Evolutionary conservation across 1,140 invertebrate genomes (phyloP).

Genomic region (Listronotus bonariensis): DNA sequence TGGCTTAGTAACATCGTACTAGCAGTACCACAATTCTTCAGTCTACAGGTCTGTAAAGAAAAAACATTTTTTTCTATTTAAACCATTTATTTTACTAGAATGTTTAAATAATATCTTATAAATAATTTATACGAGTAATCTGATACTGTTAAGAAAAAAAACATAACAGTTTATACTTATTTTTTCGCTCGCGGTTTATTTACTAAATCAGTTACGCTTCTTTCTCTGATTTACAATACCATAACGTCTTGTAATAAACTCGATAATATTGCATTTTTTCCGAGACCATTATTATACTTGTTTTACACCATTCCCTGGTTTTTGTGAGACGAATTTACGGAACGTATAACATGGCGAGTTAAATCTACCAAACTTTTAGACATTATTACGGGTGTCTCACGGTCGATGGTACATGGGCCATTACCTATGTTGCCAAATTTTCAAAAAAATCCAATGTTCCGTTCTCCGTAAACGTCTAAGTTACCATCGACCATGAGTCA

Average conservation of each 20-base stretch:
- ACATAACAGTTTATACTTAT: slow-evolving; percentile 21
- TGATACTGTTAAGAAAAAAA: slow-evolving; percentile 30
- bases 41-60: neutral
- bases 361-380: too few species aligned
- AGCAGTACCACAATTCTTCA: too few species aligned
- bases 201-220: too few species aligned
- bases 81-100: slow-evolving; percentile 41
- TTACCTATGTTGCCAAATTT: too few species aligned
- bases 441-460: too few species aligned
- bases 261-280: slow-evolving; percentile 18
- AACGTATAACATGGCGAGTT: too few species aligned
- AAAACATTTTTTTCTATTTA: slow-evolving; percentile 22
- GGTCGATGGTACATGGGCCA: too few species aligned
- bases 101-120: slow-evolving; percentile 40
- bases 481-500: too few species aligned
- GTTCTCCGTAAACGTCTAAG: too few species aligned
- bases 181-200: slow-evolving; percentile 1
- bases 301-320: neutral
- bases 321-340: neutral
- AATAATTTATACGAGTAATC: slow-evolving; percentile 35
- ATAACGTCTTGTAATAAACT: neutral
- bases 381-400: too few species aligned
- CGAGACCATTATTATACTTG: slow-evolving; percentile 5
- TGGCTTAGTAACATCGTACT: too few species aligned
- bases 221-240: too few species aligned